A percentile compares a stretch with the other conserved stretches of the same genome.
Evolutionary conservation across 2,888 invertebrate genomes (phyloP).

Genomic region (Catonia carolina): DNA sequence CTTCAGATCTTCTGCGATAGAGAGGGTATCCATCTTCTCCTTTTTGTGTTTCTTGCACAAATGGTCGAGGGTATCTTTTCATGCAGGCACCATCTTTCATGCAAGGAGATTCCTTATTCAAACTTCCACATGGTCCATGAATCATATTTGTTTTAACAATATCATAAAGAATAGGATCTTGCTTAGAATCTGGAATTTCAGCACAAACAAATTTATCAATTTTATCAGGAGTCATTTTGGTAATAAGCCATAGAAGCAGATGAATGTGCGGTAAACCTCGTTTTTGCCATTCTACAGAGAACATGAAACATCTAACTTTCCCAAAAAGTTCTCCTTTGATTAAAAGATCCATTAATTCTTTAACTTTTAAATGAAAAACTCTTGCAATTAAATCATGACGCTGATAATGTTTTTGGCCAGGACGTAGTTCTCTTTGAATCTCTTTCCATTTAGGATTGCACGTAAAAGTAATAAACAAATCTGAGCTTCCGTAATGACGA

Average conservation of each 20-base stretch:
- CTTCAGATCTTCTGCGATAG: background rate
- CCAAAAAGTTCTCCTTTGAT: constrained; percentile 3
- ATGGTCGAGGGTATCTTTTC: too few species aligned
- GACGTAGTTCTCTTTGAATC: background rate
- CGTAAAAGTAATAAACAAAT: too few species aligned
- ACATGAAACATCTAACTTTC: background rate
- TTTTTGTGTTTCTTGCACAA: too few species aligned
- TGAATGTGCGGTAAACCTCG: background rate
- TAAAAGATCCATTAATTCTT: background rate
- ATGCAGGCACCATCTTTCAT: background rate
- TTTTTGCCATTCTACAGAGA: background rate
- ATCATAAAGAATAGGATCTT: background rate
- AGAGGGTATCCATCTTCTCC: too few species aligned
- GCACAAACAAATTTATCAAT: constrained; percentile 2
- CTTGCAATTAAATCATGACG: background rate
- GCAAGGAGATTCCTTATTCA: background rate
- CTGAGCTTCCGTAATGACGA: too few species aligned
- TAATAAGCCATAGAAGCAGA: background rate
- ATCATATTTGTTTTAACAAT: background rate
- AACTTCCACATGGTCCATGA: constrained; percentile 6
- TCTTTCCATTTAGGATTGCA: too few species aligned
- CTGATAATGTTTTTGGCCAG: background rate
- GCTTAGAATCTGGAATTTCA: background rate
- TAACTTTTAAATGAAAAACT: background rate
- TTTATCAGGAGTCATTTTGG: background rate